Evolutionary conservation across 1,140 invertebrate species (phyloP), one percentile per base, ranked within the genome.

Genomic region (Listronotus oregonensis): DNA sequence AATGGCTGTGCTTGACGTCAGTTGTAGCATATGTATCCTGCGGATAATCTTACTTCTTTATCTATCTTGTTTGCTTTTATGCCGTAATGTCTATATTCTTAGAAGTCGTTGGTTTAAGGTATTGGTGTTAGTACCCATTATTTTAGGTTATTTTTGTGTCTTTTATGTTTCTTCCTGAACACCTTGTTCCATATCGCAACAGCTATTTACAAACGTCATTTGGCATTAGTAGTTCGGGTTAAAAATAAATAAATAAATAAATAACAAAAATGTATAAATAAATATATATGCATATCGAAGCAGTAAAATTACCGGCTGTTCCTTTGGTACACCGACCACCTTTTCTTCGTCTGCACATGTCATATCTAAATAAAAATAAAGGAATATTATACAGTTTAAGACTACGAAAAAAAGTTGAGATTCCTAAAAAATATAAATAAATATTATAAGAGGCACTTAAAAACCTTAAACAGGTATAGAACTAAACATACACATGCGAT

Each of bases 261-360:
- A 58, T 58, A 59, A 64, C 57, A 68, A 58, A 61, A 68, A 70
- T 52, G 21, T 5, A 27, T 27, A 27, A 27, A 27, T n/a, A n/a
- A n/a, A n/a, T n/a, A n/a, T n/a, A n/a, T 44, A 47, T 57, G 3
- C 2, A 2, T 37, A 37, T 3, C 34, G 21, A 49, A 64, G 62
- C 57, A 67, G 57, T 32, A 64, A 46, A 62, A 71, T 75, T 95
- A 96, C 93, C 93, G 85, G 93, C 93, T 82, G 93, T 96, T 89
- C 93, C 93, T 87, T 94, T 94, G 81, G 93, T 95, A 86, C 93
- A 96, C 84, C 92, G 89, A 81, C 93, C 93, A 83, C 92, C 93
- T 87, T 94, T 95, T 81, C 93, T 87, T 83, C 93, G 88, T 79
- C 93, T 90, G 87, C 93, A 95, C 92, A 95, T 94, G 89, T 95